Conservation (phyloP, 2,113 vertebrate genomes). For the Stegostoma tigrinum region DNA sequence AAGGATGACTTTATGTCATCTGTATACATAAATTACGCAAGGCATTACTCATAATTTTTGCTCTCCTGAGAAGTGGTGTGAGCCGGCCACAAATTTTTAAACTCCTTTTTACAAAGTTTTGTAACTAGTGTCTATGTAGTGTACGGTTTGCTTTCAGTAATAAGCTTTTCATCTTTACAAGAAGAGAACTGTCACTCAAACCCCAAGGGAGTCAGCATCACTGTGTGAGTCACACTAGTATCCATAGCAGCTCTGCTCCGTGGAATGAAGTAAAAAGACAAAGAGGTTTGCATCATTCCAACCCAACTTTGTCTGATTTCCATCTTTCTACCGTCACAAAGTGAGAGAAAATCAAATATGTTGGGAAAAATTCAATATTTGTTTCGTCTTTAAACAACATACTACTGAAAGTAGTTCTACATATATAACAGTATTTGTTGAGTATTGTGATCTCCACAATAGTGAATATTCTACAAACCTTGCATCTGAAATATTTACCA, state of each 20-base stretch:
- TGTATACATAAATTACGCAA: conserved; percentile 30
- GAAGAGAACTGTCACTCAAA: conserved; percentile 19
- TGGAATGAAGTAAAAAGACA: conserved; percentile 4
- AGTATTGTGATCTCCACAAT: too few species aligned
- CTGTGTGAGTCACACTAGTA: background rate
- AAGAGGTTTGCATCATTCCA: conserved; percentile 8
- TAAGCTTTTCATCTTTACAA: conserved; percentile 29
- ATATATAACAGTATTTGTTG: background rate
- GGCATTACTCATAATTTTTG: background rate
- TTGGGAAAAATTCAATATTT: background rate
- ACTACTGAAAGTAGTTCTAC: background rate
- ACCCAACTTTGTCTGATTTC: background rate
- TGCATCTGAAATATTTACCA: background rate
- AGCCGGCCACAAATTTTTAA: background rate
- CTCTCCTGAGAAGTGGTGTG: background rate
- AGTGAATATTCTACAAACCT: background rate
- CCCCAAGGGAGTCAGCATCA: background rate
- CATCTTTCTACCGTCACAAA: background rate
- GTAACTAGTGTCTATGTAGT: conserved; percentile 8
- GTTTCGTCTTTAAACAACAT: background rate
- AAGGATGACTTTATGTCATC: conserved; percentile 10
- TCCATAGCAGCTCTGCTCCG: background rate
- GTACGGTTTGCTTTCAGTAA: conserved; percentile 28
- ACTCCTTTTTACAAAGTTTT: conserved; percentile 28
- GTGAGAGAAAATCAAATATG: background rate